phyloP scores from a whole-genome alignment of 2,113 vertebrate genomes.

The Corythoichthys intestinalis region DNA sequence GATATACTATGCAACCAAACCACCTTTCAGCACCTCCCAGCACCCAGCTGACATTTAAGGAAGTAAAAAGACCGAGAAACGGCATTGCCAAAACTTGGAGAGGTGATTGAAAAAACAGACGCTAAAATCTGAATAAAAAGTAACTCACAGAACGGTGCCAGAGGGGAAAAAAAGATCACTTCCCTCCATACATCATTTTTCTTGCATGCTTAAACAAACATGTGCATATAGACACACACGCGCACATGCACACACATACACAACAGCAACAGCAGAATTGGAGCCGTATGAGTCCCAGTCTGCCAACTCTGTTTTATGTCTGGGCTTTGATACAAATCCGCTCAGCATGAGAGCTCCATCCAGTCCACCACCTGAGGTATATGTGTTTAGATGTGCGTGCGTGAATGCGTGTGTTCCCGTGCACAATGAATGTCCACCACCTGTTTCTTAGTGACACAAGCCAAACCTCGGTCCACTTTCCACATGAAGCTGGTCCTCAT shows the following conservation, averaged over 20 bases:
- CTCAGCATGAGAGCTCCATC: slow-evolving; percentile 55
- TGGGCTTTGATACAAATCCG: slow-evolving; percentile 63
- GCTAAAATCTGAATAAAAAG: slow-evolving; percentile 6
- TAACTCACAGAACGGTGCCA: slow-evolving; percentile 16
- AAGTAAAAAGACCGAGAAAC: slow-evolving; percentile 5
- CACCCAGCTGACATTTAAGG: slow-evolving; percentile 44
- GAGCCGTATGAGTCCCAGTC: slow-evolving; percentile 35
- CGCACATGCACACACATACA: slow-evolving; percentile 14
- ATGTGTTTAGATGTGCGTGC: slow-evolving; percentile 18
- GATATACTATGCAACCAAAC: slow-evolving; percentile 40
- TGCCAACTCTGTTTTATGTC: slow-evolving; percentile 68
- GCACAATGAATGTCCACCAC: slow-evolving; percentile 52
- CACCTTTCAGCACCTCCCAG: slow-evolving; percentile 50
- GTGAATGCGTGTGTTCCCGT: slow-evolving; percentile 15
- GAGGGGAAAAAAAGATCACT: slow-evolving; percentile 12
- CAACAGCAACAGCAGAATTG: slow-evolving; percentile 41
- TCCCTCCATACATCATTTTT: slow-evolving; percentile 31
- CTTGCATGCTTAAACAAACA: slow-evolving; percentile 19
- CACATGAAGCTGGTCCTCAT: slow-evolving; percentile 62
- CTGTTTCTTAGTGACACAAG: slow-evolving; percentile 55
- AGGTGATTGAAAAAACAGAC: slow-evolving; percentile 43
- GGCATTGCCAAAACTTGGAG: slow-evolving; percentile 16
- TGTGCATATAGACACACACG: slow-evolving; percentile 9
- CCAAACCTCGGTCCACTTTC: slow-evolving; percentile 42
- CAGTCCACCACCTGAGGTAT: slow-evolving; percentile 55